Evolutionary conservation across 2,113 vertebrate species (phyloP), one percentile per base, ranked within the genome.

Genomic region (Hippolais icterina): DNA sequence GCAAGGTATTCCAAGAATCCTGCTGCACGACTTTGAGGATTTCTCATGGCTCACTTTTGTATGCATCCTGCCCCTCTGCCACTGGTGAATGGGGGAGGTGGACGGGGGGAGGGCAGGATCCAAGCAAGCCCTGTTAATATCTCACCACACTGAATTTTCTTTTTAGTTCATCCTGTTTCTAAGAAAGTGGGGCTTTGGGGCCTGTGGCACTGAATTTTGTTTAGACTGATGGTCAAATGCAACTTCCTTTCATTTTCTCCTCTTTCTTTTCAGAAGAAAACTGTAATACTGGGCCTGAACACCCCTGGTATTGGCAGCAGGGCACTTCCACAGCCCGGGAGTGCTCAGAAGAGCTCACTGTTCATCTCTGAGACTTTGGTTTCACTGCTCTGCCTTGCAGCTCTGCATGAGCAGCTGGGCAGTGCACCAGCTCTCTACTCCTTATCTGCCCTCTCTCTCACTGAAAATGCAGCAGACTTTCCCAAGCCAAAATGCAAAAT

Each of bases 361-460:
- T 21, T 25, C 28, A 13, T 42, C 66, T 47, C 49, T 39, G 31
- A 37, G 78, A 3, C 39, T 89, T 50, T 12, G 19, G 37, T 53
- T 89, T 86, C 76, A 27, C 14, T 65, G 53, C 60, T 83, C 25
- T 83, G 71, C 71, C 41, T 39, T 22, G 50, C 4, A 5, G 54
- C 42, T 76, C 54, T 46, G 53, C 66, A 68, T 4, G 2, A 50
- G 28, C 7, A 68, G 49, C 25, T 22, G 20, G 44, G 27, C 24
- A 87, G 18, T 4, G 24, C 76, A 16, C 18, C 11, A 23, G 22
- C 54, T 72, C 33, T 53, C 39, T n/a, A 24, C 42, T 65, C 28
- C 0, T 0, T 21, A 11, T 15, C 33, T 87, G 28, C 39, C 8
- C 22, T 57, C 0, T 1, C 35, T 41, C 15, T 27, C 70, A 39